Evolutionary conservation across 2,797 vertebrate genomes (phyloP), one percentile per base, ranked within the genome.

Genomic region (Myotis vivesi): DNA sequence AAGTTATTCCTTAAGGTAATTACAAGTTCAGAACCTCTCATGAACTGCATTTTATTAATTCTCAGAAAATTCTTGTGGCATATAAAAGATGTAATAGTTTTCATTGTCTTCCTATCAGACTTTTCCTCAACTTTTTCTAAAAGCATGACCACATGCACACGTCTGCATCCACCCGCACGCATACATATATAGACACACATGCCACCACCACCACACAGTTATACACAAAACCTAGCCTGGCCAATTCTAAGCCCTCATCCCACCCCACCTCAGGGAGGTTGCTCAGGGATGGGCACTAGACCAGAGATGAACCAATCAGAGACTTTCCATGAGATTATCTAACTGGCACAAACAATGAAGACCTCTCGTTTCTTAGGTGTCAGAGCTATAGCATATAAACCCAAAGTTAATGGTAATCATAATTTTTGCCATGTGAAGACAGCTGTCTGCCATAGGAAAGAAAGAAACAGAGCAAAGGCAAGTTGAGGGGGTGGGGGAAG

Each of bases 1-100:
- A 69, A 94, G 57, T 83, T 69, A 87, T 72, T 96, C 71, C 94
- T 96, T 59, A 94, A 95, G 95, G 93, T 91, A 87, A 94, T 95
- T 77, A 64, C n/a, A 83, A 92, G 68, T 96, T 90, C 46, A 94
- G 91, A 93, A 72, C 75, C 44, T 87, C 51, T 93, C 25, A 8
- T 53, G 69, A 68, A 46, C 75, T 94, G 8, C 82, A 76, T 79
- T 86, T 92, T 92, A 80, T 92, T 93, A 77, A 94, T 89, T 89
- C 77, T 96, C 66, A 69, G 84, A 38, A 88, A 22, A 87, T 92
- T 84, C 36, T 22, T 6, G 5, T 49, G 17, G 25, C 38, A 88
- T 44, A 86, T 25, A 92, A 55, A 82, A 91, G 66, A 66, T 22
- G 15, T 2, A 22, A 28, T 64, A 28, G 25, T 25, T 71, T 57